Percentiles rank a stretch among this genome's conserved stretches.
Conservation (phyloP, 2,888 invertebrate genomes). For the Actias luna region DNA sequence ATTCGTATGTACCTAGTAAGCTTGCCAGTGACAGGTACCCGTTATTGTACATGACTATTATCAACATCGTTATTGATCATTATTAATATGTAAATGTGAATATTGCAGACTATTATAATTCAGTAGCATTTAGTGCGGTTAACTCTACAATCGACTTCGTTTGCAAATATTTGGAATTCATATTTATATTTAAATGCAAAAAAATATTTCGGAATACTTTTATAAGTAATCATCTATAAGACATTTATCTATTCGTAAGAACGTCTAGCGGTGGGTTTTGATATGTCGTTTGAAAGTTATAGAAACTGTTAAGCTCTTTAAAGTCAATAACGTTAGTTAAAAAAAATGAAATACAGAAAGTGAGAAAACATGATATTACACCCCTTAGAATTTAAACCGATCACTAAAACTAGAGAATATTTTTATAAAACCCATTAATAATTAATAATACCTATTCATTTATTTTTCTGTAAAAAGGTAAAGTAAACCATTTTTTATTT, state of each 20-base stretch:
- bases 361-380: not conserved
- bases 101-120: not conserved
- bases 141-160: not conserved
- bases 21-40: not conserved
- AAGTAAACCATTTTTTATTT: not conserved
- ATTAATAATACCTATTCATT: not conserved
- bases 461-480: not conserved
- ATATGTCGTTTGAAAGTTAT: too few relatives aligned
- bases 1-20: constrained; percentile 1
- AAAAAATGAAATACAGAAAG: not conserved
- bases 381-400: not conserved
- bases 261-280: not conserved
- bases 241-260: not conserved
- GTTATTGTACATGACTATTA: not conserved
- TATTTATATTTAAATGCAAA: not conserved
- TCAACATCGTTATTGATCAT: not conserved
- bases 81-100: not conserved
- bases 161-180: not conserved
- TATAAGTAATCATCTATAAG: not conserved
- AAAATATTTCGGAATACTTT: not conserved
- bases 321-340: too few relatives aligned
- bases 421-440: not conserved
- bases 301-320: too few relatives aligned
- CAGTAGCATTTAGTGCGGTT: not conserved
- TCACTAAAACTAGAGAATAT: not conserved